Evolutionary conservation across 2,888 invertebrate genomes (phyloP).

Genomic region (Selenia dentaria): DNA sequence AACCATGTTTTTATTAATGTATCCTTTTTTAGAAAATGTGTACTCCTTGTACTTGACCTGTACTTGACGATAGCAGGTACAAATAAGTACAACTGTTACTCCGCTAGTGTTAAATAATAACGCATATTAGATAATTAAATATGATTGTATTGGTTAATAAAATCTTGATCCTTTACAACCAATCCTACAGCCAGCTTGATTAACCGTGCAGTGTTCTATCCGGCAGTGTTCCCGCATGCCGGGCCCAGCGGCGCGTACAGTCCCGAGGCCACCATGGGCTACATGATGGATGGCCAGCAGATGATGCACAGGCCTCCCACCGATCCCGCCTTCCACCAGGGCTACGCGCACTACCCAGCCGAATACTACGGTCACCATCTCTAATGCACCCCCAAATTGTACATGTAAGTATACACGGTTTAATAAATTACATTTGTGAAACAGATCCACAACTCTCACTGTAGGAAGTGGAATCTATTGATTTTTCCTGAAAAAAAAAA

Average conservation of each 20-base stretch:
- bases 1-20: no score
- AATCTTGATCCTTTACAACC: constrained; percentile 10
- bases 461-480: no score
- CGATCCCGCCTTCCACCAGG: constrained; percentile 97
- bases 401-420: constrained; percentile 74
- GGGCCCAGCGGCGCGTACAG: constrained; percentile 98
- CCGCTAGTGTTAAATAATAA: no score
- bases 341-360: constrained; percentile 95
- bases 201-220: constrained; percentile 80
- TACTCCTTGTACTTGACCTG: no score
- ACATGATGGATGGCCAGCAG: constrained; percentile 99
- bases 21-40: no score
- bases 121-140: no score
- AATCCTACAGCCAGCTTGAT: constrained; percentile 62
- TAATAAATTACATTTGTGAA: no score
- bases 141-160: background rate
- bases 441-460: no score
- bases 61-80: no score
- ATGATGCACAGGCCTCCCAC: constrained; percentile 98
- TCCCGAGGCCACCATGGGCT: constrained; percentile 97
- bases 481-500: no score
- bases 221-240: constrained; percentile 95
- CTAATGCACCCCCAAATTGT: constrained; percentile 85
- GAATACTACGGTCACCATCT: constrained; percentile 98
- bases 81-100: no score